Percentiles rank a stretch among this genome's conserved stretches.
These are phyloP conservation scores for Cheumatopsyche charites DNA, from an alignment of 1,140 invertebrate species.

Conservation along the genomic window DNA sequence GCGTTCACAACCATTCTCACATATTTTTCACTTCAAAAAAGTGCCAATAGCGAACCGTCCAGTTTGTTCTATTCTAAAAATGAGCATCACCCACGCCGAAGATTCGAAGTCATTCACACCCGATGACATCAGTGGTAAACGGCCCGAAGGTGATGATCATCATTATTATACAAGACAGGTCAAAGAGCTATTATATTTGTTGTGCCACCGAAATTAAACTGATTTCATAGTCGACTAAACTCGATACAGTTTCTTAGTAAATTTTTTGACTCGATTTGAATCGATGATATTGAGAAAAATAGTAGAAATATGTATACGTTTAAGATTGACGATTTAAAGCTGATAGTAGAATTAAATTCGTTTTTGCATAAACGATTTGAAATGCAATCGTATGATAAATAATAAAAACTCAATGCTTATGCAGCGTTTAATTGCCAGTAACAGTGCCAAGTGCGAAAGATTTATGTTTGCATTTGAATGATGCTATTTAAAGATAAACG, in stretches of 20 bases:
- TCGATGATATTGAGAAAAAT: too few species aligned
- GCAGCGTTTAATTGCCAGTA: neutral
- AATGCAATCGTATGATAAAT: too few species aligned
- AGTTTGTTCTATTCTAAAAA: slow-evolving; percentile 15
- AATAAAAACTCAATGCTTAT: neutral
- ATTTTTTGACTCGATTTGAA: too few species aligned
- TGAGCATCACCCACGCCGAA: slow-evolving; percentile 26
- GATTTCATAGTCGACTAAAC: too few species aligned
- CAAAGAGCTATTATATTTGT: neutral
- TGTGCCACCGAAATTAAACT: neutral
- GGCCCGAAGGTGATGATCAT: neutral
- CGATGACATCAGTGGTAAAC: slow-evolving; percentile 26
- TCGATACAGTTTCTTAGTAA: too few species aligned
- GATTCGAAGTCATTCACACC: slow-evolving; percentile 30
- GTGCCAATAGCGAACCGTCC: too few species aligned
- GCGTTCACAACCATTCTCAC: neutral
- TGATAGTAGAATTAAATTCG: too few species aligned
- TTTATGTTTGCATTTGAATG: neutral
- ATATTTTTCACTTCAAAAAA: too few species aligned
- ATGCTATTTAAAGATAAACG: too few species aligned
- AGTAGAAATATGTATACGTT: too few species aligned
- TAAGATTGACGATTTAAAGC: too few species aligned
- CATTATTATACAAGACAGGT: neutral
- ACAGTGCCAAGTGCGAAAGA: neutral
- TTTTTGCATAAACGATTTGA: too few species aligned